These are phyloP conservation scores for Callopanchax toddi DNA, from an alignment of 2,113 vertebrate species.

Conservation along the genomic window DNA sequence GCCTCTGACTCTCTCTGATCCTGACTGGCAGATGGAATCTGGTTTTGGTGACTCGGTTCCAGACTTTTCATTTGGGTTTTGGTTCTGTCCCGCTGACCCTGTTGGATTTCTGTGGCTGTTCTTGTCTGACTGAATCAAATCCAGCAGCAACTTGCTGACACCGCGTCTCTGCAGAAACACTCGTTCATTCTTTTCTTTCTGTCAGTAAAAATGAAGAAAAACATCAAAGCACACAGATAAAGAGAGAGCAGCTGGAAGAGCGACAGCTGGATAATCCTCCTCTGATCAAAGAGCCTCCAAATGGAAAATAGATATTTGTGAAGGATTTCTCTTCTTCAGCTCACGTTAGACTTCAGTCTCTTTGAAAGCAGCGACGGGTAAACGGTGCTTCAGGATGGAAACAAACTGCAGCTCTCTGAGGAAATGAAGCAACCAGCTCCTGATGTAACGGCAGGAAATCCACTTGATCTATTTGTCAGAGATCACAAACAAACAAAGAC, in stretches of 20 bases:
- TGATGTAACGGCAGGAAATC: neutral
- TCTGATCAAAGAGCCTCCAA: constrained; percentile 2
- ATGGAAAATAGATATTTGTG: neutral
- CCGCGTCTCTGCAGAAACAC: too few species aligned
- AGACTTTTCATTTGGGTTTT: too few species aligned
- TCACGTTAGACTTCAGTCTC: neutral
- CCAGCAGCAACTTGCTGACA: too few species aligned
- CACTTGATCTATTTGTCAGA: neutral
- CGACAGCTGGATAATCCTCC: neutral
- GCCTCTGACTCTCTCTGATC: too few species aligned
- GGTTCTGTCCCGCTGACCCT: too few species aligned
- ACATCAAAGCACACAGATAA: neutral
- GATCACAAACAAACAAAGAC: neutral
- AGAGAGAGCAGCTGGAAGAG: neutral
- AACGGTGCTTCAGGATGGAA: neutral
- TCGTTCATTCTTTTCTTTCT: neutral
- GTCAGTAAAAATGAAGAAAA: neutral
- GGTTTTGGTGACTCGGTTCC: too few species aligned
- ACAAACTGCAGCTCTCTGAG: neutral
- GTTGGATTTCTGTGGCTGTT: too few species aligned
- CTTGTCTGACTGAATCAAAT: too few species aligned
- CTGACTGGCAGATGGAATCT: too few species aligned
- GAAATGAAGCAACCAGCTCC: neutral
- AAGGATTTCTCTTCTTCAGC: neutral
- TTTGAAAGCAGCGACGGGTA: neutral